Base-by-base conservation (phyloP, 2,888 invertebrate genomes). In the Argyra leucocephala region DNA sequence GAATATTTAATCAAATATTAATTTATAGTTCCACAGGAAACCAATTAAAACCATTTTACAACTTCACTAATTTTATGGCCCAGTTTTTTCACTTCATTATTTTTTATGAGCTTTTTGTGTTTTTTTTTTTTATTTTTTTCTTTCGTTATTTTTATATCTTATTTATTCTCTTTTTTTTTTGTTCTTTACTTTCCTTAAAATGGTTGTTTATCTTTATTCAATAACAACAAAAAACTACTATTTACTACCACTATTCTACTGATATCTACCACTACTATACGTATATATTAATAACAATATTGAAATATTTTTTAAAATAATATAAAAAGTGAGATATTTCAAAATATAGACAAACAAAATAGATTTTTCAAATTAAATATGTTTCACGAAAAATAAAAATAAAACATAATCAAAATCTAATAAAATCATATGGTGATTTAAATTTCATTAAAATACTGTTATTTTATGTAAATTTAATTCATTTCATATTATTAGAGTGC, bases 21-120 rank as follows among this genome's bases (percentile, higher is more conserved):
- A 48, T 48, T 48, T 48, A 48, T 48, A 12, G 5, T 48, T 48
- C 48, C n/a, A 48, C 48, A 48, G 48, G 48, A 48, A 48, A 48
- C 48, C 48, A 48, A 48, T 48, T 48, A 48, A 48, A 48, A 48
- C n/a, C 5, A 48, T 48, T 48, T 48, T 48, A 48, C 48, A 48
- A 48, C 48, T 48, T 48, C 18, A 48, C 48, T 48, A 48, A 48
- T 48, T 48, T 48, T 48, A 48, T 48, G 48, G 48, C 48, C 48
- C 15, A 48, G 15, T 48, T 48, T 48, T 48, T 48, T 48, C 48
- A 48, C 48, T 48, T 48, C 48, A 48, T 48, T 48, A 48, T 48
- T 18, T 48, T 48, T 48, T 48, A 48, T 18, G 48, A 48, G 12
- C 48, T 15, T 37, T 37, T 37, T 5, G 2, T 48, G 5, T 48